These are phyloP conservation scores for Tenebrio molitor DNA, from an alignment of 1,140 invertebrate genomes.

Conservation along the genomic window DNA sequence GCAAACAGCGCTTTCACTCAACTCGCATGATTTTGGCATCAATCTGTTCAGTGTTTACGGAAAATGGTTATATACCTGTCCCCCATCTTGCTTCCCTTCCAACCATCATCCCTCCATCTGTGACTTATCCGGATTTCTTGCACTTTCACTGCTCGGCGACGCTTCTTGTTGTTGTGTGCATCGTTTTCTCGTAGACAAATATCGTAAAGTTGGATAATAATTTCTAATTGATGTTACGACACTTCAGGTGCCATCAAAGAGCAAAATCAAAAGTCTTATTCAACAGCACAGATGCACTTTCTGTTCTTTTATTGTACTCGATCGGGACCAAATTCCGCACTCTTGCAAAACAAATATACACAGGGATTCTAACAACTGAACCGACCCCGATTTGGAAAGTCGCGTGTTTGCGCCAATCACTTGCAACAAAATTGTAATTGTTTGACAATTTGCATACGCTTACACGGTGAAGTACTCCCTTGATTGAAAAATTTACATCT, in stretches of 20 bases:
- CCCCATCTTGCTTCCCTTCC: conserved; percentile 25
- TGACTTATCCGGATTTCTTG: conserved; percentile 19
- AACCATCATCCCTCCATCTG: conserved; percentile 17
- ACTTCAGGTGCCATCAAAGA: background rate
- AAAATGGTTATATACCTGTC: conserved; percentile 18
- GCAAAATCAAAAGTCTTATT: conserved; percentile 14
- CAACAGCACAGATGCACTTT: conserved; percentile 3
- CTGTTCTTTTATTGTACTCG: too few relatives aligned
- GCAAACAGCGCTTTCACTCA: conserved; percentile 16
- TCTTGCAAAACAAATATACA: too few relatives aligned
- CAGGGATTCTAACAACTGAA: too few relatives aligned
- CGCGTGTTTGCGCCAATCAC: too few relatives aligned
- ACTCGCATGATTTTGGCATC: conserved; percentile 31
- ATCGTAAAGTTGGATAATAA: conserved; percentile 33
- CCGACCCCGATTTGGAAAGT: too few relatives aligned
- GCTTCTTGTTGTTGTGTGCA: conserved; percentile 10
- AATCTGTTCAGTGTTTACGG: conserved; percentile 1
- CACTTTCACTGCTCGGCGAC: conserved; percentile 14
- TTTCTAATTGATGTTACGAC: conserved; percentile 30
- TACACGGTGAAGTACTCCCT: background rate
- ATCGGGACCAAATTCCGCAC: too few relatives aligned
- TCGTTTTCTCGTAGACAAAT: conserved; percentile 17
- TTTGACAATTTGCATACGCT: background rate
- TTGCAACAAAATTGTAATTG: too few relatives aligned
- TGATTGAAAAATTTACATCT: background rate